A percentile compares a stretch with the other conserved stretches of the same genome.
phyloP scores from a whole-genome alignment of 2,797 vertebrate genomes.

The Sebastes vulpes region DNA sequence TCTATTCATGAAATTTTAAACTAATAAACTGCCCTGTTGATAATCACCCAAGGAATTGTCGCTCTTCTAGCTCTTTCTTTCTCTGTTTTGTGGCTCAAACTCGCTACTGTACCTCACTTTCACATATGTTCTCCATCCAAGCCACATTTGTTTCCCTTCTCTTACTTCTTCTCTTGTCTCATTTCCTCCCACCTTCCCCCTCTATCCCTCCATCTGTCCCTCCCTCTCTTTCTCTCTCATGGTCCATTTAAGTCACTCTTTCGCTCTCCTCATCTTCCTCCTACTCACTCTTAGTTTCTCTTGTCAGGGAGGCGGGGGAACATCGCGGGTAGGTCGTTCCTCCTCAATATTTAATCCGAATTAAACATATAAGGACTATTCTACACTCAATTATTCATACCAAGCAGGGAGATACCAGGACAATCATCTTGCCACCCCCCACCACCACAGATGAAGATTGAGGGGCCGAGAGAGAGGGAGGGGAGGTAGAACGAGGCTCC shows the following conservation, averaged over 20 bases:
- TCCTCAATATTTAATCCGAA: conserved; percentile 78
- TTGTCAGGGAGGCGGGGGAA: conserved; percentile 56
- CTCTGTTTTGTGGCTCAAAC: conserved; percentile 23
- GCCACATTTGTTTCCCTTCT: background rate
- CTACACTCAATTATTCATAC: conserved; percentile 73
- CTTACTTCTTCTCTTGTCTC: background rate
- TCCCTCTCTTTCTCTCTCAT: conserved; percentile 7
- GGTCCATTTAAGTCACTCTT: conserved; percentile 56
- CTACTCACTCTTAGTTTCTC: conserved; percentile 45
- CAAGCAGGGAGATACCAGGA: conserved; percentile 50
- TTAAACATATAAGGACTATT: conserved; percentile 74
- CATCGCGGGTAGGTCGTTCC: conserved; percentile 49
- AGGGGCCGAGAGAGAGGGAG: background rate
- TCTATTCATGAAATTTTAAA: conserved; percentile 35
- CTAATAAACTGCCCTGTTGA: conserved; percentile 14
- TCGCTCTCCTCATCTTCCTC: conserved; percentile 35
- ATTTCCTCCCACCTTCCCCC: background rate
- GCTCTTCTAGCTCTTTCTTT: background rate
- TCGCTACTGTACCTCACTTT: background rate
- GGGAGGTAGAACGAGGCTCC: background rate
- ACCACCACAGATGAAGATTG: background rate
- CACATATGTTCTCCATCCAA: conserved; percentile 16
- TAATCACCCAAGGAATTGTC: conserved; percentile 12
- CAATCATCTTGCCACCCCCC: conserved; percentile 5
- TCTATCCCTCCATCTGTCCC: conserved; percentile 8